Evolutionary conservation across 2,888 invertebrate species (phyloP).

Genomic region (Lithophane ornitopus): DNA sequence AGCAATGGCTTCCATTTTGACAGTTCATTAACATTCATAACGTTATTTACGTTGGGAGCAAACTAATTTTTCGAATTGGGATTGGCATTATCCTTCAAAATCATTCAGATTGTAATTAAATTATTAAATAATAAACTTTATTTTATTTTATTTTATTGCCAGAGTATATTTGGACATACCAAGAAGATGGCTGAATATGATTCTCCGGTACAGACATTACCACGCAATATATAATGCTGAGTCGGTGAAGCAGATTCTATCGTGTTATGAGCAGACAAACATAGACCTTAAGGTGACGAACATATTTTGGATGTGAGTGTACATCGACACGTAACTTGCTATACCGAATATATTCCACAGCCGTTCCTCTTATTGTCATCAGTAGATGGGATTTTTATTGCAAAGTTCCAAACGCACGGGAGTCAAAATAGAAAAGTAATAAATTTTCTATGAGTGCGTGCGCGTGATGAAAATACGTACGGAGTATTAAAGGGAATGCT

Average conservation of each 20-base stretch:
- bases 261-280: not conserved
- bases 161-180: not conserved
- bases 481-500: slow-evolving; percentile 23
- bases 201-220: not conserved
- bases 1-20: too few relatives aligned
- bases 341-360: slow-evolving; percentile 36
- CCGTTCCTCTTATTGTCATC: slow-evolving; percentile 51
- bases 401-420: slow-evolving; percentile 45
- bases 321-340: slow-evolving; percentile 26
- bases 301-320: not conserved
- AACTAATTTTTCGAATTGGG: too few relatives aligned
- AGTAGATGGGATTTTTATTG: slow-evolving; percentile 63
- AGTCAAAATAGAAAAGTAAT: slow-evolving; percentile 56
- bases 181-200: not conserved
- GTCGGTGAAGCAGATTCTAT: not conserved
- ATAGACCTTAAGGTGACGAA: not conserved
- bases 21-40: too few relatives aligned
- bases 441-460: slow-evolving; percentile 49
- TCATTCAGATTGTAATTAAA: too few relatives aligned
- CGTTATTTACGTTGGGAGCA: too few relatives aligned
- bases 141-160: not conserved
- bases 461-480: slow-evolving; percentile 42
- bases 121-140: not conserved
- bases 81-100: too few relatives aligned
- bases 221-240: not conserved